Base-by-base conservation (phyloP, 2,888 invertebrate genomes). In the Exephanes ischioxanthus region DNA sequence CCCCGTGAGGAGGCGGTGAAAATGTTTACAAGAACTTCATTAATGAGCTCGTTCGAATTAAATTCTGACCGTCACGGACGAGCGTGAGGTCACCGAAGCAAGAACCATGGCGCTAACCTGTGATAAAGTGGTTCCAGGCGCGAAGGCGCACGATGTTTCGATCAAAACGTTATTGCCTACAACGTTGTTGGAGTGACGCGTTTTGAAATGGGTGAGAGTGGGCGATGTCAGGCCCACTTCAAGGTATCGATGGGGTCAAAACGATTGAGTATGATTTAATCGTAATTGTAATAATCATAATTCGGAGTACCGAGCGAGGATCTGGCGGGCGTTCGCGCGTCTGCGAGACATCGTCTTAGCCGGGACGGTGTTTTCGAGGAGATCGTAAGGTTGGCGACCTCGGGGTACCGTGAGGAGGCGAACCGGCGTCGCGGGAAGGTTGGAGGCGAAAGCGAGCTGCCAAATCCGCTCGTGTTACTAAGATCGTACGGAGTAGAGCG, bases 391-490 rank as follows among this genome's bases (percentile, higher is more conserved):
- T 86, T 86, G 80, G 73, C 63, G 77, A 86, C 83, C 83, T 80
- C 80, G 77, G 68, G 48, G 66, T 61, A 48, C 48, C 45, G 16
- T 45, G 45, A 53, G 70, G 30, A 55, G 71, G 80, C 51, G 61
- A 83, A 61, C 76, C 61, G 67, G 67, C 77, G 76, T 72, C 80
- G 67, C 80, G 67, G 45, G 51, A 48, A 45, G 41, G 58, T 70
- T 71, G 33, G 68, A 80, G 83, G 80, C 80, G 80, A 83, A 85
- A 85, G 82, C 86, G 85, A 86, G 85, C 86, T 88, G 88, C 89
- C 89, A 88, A 89, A 89, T 88, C 87, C 89, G 88, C 89, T 89
- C 89, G 88, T 85, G 87, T 89, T 89, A 89, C 89, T 87, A 86
- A 84, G 81, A 85, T 83, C 86, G 85, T 84, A 85, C 86, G 33